Base-by-base conservation (phyloP, 2,113 vertebrate genomes). In the Sinocyclocheilus rhinocerous region DNA sequence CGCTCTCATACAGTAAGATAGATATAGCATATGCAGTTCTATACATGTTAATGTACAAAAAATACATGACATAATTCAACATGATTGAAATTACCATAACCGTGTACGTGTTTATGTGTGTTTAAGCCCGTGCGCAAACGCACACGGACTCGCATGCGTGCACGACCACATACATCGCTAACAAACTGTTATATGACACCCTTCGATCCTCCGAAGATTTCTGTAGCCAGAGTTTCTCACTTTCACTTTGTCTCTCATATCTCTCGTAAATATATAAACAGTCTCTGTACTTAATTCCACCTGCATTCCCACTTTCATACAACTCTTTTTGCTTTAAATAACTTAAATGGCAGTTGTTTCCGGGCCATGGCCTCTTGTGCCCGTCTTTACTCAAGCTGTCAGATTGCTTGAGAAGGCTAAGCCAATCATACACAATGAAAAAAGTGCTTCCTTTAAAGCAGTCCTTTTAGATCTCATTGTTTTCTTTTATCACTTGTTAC, bases 361-460 rank as follows among this genome's bases (percentile, higher is more conserved):
- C 7, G 39, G 55, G 83, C 69, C 52, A 11, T 57, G 45, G 63
- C 84, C 76, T 57, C 24, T 85, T 59, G 20, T 7, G 45, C 59
- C 69, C 42, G 4, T 67, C 29, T 61, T 69, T 76, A 50, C 45
- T 73, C 63, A 67, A 85, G 79, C 36, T 16, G 26, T 76, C 52
- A 29, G 45, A 50, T 78, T 42, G 11, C 67, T 57, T 87, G 82
- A 84, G 86, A 77, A 48, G 76, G 83, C 59, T 75, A 63, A 79
- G 75, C 65, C 42, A 16, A 65, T 80, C 24, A 70, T 61, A 81
- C 76, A n/a, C 8, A 39, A 82, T 61, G 69, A 67, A 92, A 93
- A 94, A 96, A 95, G 95, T 94, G 94, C 94, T 94, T 95, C 93
- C 93, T 92, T 88, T 92, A 92, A 95, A 95, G 95, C 94, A 95